These are phyloP conservation scores for Limnephilus lunatus DNA, from an alignment of 2,888 invertebrate species.

Conservation along the genomic window DNA sequence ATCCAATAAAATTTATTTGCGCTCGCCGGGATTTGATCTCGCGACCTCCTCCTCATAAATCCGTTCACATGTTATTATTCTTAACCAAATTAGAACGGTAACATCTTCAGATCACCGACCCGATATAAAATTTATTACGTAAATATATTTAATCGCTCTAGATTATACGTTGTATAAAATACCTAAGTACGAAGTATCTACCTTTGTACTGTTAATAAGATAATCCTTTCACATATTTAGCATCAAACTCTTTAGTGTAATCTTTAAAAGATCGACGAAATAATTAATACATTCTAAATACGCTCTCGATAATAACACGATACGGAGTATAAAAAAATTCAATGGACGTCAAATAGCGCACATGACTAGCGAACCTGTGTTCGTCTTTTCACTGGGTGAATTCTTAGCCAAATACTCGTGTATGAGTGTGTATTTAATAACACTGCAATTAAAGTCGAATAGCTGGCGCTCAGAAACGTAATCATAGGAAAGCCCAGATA, in stretches of 20 bases:
- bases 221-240: not conserved
- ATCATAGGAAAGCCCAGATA: constrained; percentile 58
- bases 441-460: constrained; percentile 52
- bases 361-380: constrained; percentile 43
- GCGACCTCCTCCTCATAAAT: no score
- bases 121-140: no score
- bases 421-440: constrained; percentile 57
- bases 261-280: not conserved
- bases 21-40: no score
- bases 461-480: constrained; percentile 61
- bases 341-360: constrained; percentile 53
- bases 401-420: constrained; percentile 49
- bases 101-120: no score
- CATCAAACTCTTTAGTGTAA: not conserved
- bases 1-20: no score
- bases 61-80: no score
- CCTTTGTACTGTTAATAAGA: not conserved
- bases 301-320: constrained; percentile 19
- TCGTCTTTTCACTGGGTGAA: constrained; percentile 51
- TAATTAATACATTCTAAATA: not conserved
- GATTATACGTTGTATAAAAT: not conserved
- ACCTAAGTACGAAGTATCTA: not conserved
- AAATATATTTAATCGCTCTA: not conserved
- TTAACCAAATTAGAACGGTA: no score
- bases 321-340: constrained; percentile 51